Evolutionary conservation across 2,888 invertebrate genomes (phyloP).

Genomic region (Lasioglossum morio): DNA sequence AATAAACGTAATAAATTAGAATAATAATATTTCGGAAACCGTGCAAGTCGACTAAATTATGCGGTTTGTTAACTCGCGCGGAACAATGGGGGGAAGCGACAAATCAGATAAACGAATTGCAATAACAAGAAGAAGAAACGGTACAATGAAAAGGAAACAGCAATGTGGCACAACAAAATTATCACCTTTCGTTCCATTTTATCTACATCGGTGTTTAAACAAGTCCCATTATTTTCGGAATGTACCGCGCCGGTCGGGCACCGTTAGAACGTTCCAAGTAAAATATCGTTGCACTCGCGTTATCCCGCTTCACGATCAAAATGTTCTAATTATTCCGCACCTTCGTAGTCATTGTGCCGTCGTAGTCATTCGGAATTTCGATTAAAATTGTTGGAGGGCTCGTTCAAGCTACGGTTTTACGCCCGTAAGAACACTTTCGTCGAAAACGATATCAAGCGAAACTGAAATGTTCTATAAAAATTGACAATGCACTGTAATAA

Average conservation of each 20-base stretch:
- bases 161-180: not conserved
- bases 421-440: conserved; percentile 37
- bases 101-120: not conserved
- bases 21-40: not conserved
- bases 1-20: not conserved
- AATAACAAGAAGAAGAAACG: not conserved
- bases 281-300: not conserved
- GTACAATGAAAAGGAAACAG: not conserved
- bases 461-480: not conserved
- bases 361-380: conserved; percentile 39
- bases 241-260: not conserved
- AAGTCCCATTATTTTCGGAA: conserved; percentile 1
- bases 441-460: not conserved
- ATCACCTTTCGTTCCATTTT: not conserved
- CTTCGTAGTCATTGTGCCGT: conserved; percentile 13
- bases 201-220: conserved; percentile 1
- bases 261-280: not conserved
- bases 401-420: conserved; percentile 38
- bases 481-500: not conserved
- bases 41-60: not conserved
- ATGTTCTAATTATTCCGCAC: conserved; percentile 4
- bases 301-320: not conserved
- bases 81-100: not conserved
- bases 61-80: not conserved
- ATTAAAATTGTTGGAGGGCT: conserved; percentile 56